Evolutionary conservation across 2,888 invertebrate genomes (phyloP).

Genomic region (Zhuqinia jingwanae): DNA sequence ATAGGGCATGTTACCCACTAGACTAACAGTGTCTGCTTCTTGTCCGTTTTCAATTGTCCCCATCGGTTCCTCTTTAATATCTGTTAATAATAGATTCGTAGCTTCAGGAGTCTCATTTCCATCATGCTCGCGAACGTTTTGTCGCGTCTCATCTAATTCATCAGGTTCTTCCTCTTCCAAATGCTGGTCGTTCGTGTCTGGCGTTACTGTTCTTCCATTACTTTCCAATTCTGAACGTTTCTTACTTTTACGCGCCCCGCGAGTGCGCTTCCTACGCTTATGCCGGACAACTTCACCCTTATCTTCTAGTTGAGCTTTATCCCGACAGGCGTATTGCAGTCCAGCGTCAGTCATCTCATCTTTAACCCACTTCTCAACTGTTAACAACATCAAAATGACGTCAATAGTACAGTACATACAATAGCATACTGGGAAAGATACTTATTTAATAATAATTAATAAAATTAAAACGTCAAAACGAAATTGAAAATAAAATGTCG

Average conservation of each 20-base stretch:
- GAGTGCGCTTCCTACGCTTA: background rate
- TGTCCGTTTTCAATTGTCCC: no score
- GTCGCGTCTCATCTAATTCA: no score
- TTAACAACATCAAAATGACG: background rate
- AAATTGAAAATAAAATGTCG: background rate
- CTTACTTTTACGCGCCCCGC: background rate
- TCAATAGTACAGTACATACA: background rate
- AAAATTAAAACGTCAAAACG: background rate
- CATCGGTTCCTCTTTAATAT: no score
- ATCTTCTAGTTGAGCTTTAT: conserved; percentile 3
- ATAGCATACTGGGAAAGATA: no score
- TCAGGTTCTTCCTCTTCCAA: no score
- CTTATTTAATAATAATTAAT: background rate
- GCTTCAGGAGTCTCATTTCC: background rate
- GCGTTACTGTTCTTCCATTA: no score
- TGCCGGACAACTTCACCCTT: background rate
- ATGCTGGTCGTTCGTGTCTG: no score
- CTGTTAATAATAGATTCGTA: no score
- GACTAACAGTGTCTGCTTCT: background rate
- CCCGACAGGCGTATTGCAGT: conserved; percentile 18
- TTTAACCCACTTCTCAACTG: conserved; percentile 41
- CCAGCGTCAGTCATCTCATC: conserved; percentile 36
- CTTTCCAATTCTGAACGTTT: no score
- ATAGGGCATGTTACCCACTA: background rate
- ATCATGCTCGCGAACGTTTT: no score